These are phyloP conservation scores for Hipparchia sbordonii DNA, from an alignment of 2,888 invertebrate genomes.

Conservation along the genomic window DNA sequence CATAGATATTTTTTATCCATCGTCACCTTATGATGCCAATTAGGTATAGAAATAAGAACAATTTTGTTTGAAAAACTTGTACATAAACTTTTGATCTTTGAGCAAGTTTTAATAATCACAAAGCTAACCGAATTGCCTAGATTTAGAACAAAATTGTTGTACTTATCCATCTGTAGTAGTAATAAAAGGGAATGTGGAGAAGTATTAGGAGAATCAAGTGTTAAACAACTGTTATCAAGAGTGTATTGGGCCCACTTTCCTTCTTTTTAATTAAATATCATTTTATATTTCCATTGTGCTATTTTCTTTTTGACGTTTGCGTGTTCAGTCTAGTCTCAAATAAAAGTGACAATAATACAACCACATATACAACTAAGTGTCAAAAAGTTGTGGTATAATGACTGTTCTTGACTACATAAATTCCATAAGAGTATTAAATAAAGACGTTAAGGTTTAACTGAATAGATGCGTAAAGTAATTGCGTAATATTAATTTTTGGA, in stretches of 20 bases:
- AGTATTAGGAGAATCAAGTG: conserved; percentile 51
- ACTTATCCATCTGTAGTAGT: conserved; percentile 77
- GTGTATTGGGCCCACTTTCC: conserved; percentile 53
- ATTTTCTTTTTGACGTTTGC: conserved; percentile 7
- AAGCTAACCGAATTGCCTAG: conserved; percentile 76
- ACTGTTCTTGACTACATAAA: too few relatives aligned
- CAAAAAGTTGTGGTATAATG: too few relatives aligned
- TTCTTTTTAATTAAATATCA: conserved; percentile 36
- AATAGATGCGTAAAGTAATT: too few relatives aligned
- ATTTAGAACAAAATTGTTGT: conserved; percentile 74
- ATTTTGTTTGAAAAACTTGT: conserved; percentile 1
- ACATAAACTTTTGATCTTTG: conserved; percentile 31
- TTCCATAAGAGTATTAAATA: too few relatives aligned
- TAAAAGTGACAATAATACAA: too few relatives aligned
- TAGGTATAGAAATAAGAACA: too few relatives aligned
- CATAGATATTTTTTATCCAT: too few relatives aligned
- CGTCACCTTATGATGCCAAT: too few relatives aligned
- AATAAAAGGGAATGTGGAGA: conserved; percentile 69
- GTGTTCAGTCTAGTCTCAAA: too few relatives aligned
- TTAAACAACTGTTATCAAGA: conserved; percentile 55
- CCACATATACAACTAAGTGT: too few relatives aligned
- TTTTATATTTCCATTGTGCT: neutral
- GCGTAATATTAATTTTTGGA: too few relatives aligned
- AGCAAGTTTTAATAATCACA: conserved; percentile 48
- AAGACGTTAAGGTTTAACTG: too few relatives aligned